Evolutionary conservation across 2,113 vertebrate genomes (phyloP), one percentile per base, ranked within the genome.

Genomic region (Dipodomys spectabilis): DNA sequence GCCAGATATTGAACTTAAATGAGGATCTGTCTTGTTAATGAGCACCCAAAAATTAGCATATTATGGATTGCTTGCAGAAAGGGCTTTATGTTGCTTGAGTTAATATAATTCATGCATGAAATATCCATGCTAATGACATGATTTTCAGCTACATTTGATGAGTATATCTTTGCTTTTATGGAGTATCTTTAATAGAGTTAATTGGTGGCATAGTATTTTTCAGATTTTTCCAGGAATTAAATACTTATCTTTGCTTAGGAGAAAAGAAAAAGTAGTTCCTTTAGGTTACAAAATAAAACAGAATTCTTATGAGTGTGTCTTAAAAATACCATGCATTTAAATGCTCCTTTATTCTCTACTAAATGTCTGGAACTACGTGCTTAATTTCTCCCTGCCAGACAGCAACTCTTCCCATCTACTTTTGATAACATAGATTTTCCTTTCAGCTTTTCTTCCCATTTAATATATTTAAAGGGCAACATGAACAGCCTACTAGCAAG

Each of bases 141-240:
- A 86, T 83, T 94, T 95, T 82, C 80, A 89, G 57, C 64, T 92
- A 49, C 69, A 94, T 92, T 95, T 91, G 91, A 86, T 93, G 68
- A 75, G 64, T 32, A 86, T 72, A 80, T 93, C 68, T 94, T 81
- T 92, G 65, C 25, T 90, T 93, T 92, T 88, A 92, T 79, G 25
- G 30, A 88, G 7, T 78, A 85, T 6, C 84, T 82, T 30, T 90
- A 91, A 79, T 86, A 79, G 13, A 91, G 28, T 27, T 10, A 78
- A 18, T 65, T 94, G 19, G 44, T 80, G n/a, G 15, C 53, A 86
- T 30, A 88, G 13, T 74, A 62, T 88, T 83, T 86, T 22, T 35
- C 95, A 82, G 88, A 86, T 68, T 45, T 88, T 82, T 7, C 5
- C 39, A 4, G 32, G 87, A 16, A 12, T 89, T 62, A 53, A 1